Percentiles rank a stretch among this genome's conserved stretches.
phyloP scores from a whole-genome alignment of 2,797 vertebrate species.

The Dipus sagitta region DNA sequence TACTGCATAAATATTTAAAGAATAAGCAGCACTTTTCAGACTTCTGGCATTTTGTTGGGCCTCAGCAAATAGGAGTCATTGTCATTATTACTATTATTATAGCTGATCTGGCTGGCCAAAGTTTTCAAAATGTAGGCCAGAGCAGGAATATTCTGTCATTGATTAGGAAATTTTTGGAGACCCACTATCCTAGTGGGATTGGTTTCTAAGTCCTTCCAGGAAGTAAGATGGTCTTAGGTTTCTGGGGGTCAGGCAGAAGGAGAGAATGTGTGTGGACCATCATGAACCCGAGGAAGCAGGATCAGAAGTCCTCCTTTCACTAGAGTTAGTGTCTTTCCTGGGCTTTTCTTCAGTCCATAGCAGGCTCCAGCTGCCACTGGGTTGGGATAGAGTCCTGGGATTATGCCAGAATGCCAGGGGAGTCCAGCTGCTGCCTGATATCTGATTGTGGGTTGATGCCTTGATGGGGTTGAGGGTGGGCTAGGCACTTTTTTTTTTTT shows the following conservation, averaged over 20 bases:
- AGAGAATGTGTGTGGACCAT: neutral
- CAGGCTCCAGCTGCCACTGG: neutral
- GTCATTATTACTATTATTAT: conserved; percentile 50
- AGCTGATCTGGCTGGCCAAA: conserved; percentile 2
- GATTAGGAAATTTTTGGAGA: neutral
- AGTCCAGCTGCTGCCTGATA: neutral
- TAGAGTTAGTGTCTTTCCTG: neutral
- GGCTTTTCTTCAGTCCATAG: neutral
- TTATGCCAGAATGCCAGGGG: neutral
- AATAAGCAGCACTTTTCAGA: conserved; percentile 29
- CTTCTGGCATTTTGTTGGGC: neutral
- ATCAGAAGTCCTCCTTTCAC: neutral
- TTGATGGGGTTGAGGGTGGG: neutral
- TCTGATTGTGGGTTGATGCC: neutral
- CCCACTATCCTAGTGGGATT: neutral
- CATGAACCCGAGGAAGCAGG: neutral
- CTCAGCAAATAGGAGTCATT: conserved; percentile 36
- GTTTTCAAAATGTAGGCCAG: neutral
- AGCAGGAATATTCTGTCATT: neutral
- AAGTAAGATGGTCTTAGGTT: neutral
- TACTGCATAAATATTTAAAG: conserved; percentile 61
- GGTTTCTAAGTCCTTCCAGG: neutral
- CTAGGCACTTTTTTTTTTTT: no score
- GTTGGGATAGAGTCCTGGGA: neutral
- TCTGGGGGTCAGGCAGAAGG: neutral